Evolutionary conservation across 2,888 invertebrate species (phyloP), one percentile per base, ranked within the genome.

Genomic region (Morinoia aosen): DNA sequence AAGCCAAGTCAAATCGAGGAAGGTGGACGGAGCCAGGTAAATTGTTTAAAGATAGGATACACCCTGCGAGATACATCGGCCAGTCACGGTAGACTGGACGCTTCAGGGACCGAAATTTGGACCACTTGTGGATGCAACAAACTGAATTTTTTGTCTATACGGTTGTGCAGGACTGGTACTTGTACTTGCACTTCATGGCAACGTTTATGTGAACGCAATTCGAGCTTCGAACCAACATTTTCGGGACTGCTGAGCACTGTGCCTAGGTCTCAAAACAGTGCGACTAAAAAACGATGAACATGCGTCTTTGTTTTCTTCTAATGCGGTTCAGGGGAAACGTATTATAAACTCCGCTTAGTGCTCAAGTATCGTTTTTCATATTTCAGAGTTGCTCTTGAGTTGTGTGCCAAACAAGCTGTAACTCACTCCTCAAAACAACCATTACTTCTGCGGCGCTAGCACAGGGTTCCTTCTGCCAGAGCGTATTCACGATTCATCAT

Each of bases 1-100:
- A 93, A 14, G 93, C 48, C 93, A 93, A 93, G 57, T 57, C 93
- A 93, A 93, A 93, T 93, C 93, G 57, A 93, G 93, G 93, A 57
- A 93, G 56, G 93, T 48, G 58, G 93, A 93, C 93, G 48, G 93
- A n/a, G 93, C 57, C 58, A n/a, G 48, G 93, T 57, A 93, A 93
- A 93, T 93, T 57, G 93, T 57, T 57, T 57, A 57, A 93, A 57
- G 57, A 57, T 93, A n/a, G 57, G 57, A 57, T 93, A 48, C 56
- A 93, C 58, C 33, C 57, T 33, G n/a, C 11, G 48, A 93, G 58
- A 93, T 93, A 48, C 57, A 93, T 16, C 48, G 93, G 25, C 33
- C 93, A 33, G 93, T 93, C 93, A 93, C 57, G 93, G 93, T 57
- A 56, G 14, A 57, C 93, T 93, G 93, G 33, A 40, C 90, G 48